phyloP scores from a whole-genome alignment of 2,888 invertebrate species.

The Eurytoma californica region DNA sequence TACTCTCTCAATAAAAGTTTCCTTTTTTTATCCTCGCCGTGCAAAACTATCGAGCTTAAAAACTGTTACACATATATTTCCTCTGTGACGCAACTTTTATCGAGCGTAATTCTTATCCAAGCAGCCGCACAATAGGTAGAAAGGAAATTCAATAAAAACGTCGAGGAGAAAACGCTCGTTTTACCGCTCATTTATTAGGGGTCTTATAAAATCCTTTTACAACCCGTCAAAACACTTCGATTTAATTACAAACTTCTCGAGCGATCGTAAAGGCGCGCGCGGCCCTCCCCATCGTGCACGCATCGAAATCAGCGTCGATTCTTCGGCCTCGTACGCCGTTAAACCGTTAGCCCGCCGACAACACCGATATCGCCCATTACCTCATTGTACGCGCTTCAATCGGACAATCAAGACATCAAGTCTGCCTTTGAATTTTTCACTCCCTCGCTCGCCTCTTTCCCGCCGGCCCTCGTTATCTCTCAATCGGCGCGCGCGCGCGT shows the following conservation, averaged over 20 bases:
- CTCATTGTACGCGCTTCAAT: conserved; percentile 32
- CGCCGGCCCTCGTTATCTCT: conserved; percentile 1
- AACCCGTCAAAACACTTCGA: conserved; percentile 14
- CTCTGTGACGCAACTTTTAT: too few relatives aligned
- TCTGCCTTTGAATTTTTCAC: conserved; percentile 44
- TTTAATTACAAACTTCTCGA: conserved; percentile 16
- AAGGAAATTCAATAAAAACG: too few relatives aligned
- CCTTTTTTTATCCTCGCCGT: too few relatives aligned
- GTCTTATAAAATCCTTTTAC: not conserved
- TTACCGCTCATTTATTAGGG: too few relatives aligned
- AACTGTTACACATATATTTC: too few relatives aligned
- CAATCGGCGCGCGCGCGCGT: not conserved
- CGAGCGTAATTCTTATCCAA: too few relatives aligned
- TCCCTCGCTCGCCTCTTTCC: conserved; percentile 9
- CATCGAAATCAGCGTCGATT: conserved; percentile 13
- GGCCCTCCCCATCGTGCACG: not conserved
- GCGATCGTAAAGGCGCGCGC: not conserved
- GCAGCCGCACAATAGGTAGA: too few relatives aligned
- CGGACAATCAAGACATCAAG: conserved; percentile 46
- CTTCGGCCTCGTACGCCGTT: conserved; percentile 19
- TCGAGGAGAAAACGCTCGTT: too few relatives aligned
- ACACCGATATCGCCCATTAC: conserved; percentile 39
- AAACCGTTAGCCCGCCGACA: conserved; percentile 33
- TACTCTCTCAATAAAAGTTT: too few relatives aligned
- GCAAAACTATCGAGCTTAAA: too few relatives aligned